These are phyloP conservation scores for Mola mola DNA, from an alignment of 2,113 vertebrate genomes.

Conservation along the genomic window DNA sequence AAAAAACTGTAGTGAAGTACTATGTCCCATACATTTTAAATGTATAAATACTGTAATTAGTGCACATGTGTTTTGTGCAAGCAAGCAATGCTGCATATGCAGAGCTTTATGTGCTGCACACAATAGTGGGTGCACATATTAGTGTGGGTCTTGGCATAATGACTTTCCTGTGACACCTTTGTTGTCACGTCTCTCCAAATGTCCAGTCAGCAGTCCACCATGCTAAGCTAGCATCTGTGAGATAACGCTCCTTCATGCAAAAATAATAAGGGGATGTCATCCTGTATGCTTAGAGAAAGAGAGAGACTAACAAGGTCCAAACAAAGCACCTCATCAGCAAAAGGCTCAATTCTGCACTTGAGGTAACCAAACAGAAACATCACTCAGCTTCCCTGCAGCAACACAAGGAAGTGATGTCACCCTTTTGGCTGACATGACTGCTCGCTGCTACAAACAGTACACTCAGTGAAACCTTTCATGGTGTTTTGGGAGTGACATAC, in stretches of 20 bases:
- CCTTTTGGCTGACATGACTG: not conserved
- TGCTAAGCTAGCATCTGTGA: constrained; percentile 63
- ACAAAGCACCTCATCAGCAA: constrained; percentile 13
- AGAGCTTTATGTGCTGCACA: too few species aligned
- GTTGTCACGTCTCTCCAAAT: constrained; percentile 23
- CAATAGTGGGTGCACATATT: too few species aligned
- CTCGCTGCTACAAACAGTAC: not conserved
- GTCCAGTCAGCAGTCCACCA: constrained; percentile 62
- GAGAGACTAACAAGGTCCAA: not conserved
- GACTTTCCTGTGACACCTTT: constrained; percentile 28
- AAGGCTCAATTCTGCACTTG: constrained; percentile 8
- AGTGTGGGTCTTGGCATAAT: constrained; percentile 39
- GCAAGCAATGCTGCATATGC: too few species aligned
- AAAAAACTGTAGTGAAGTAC: too few species aligned
- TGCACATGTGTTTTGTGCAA: too few species aligned
- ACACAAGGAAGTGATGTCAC: constrained; percentile 39
- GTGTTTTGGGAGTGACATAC: too few species aligned
- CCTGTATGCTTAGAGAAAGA: constrained; percentile 18
- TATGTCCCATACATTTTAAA: too few species aligned
- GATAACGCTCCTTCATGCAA: constrained; percentile 17
- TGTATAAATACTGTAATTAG: too few species aligned
- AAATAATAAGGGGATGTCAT: constrained; percentile 49
- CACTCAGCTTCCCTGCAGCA: constrained; percentile 22
- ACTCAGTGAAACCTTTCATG: not conserved
- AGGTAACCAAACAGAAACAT: constrained; percentile 16